Percentiles rank a stretch among this genome's conserved stretches.
These are phyloP conservation scores for Synchiropus splendidus DNA, from an alignment of 2,113 vertebrate genomes.

Conservation along the genomic window DNA sequence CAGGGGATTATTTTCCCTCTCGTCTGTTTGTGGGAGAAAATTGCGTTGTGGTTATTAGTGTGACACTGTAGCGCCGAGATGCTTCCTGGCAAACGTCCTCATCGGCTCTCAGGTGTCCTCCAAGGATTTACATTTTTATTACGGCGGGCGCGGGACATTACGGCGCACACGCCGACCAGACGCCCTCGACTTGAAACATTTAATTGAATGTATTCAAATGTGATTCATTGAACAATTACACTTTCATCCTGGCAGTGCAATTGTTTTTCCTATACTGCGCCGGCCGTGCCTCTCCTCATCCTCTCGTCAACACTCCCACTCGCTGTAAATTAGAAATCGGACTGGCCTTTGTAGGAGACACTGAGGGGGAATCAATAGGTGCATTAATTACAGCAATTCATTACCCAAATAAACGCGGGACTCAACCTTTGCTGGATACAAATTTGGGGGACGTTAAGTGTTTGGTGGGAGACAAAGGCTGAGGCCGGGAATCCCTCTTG, in stretches of 20 bases:
- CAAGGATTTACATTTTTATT: conserved; percentile 76
- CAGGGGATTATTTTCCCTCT: conserved; percentile 58
- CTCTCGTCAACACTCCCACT: conserved; percentile 60
- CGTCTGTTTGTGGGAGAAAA: conserved; percentile 63
- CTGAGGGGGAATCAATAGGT: conserved; percentile 84
- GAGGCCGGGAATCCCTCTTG: conserved; percentile 70
- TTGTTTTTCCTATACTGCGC: conserved; percentile 63
- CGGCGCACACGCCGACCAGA: conserved; percentile 14
- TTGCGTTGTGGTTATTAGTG: conserved; percentile 64
- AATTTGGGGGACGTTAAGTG: conserved; percentile 71
- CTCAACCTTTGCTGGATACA: conserved; percentile 81
- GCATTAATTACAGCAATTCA: conserved; percentile 98
- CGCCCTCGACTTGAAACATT: conserved; percentile 45
- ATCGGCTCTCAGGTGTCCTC: conserved; percentile 50
- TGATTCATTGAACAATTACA: conserved; percentile 76
- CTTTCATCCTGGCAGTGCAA: conserved; percentile 55
- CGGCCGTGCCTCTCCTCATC: conserved; percentile 44
- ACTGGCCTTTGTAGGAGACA: conserved; percentile 83
- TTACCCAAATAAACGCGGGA: conserved; percentile 93
- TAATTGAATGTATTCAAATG: conserved; percentile 76
- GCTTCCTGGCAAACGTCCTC: conserved; percentile 54
- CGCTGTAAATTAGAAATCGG: conserved; percentile 93
- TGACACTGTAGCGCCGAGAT: conserved; percentile 47
- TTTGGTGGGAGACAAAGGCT: conserved; percentile 83
- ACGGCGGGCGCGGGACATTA: conserved; percentile 40